Evolutionary conservation across 2,797 vertebrate species (phyloP).

Genomic region (Xenentodon cancila): DNA sequence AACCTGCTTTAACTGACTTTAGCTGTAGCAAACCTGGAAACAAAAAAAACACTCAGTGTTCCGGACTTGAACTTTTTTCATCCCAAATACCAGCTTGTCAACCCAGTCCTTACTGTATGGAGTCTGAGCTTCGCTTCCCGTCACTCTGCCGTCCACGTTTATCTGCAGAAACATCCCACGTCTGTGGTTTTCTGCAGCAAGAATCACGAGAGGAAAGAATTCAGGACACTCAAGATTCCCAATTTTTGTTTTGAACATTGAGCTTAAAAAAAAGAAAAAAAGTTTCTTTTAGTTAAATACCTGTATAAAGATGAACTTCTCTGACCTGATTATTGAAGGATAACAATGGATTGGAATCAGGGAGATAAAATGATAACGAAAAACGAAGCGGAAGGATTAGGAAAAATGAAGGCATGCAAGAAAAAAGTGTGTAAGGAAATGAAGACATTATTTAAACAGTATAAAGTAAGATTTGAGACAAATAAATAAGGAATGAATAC

Average conservation of each 20-base stretch:
- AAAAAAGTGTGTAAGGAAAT: conserved; percentile 22
- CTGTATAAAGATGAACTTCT: conserved; percentile 81
- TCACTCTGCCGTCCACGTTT: conserved; percentile 71
- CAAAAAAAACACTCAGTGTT: conserved; percentile 16
- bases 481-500: conserved; percentile 42
- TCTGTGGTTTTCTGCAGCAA: conserved; percentile 73
- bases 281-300: conserved; percentile 63
- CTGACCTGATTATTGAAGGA: conserved; percentile 70
- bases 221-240: not conserved
- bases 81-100: not conserved
- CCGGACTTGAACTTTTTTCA: not conserved
- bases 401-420: conserved; percentile 35
- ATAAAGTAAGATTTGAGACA: not conserved
- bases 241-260: not conserved
- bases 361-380: conserved; percentile 65
- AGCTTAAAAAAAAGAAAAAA: not conserved
- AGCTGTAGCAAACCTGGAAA: conserved; percentile 78
- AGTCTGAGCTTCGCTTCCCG: conserved; percentile 65
- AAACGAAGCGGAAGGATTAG: conserved; percentile 51
- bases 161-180: conserved; percentile 79
- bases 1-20: conserved; percentile 70
- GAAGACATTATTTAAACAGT: conserved; percentile 59
- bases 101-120: conserved; percentile 69
- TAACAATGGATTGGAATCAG: conserved; percentile 75
- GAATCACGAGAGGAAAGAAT: conserved; percentile 3